A percentile compares a stretch with the other conserved stretches of the same genome.
Conservation (phyloP, 1,140 invertebrate species). For the Listronotus oregonensis region DNA sequence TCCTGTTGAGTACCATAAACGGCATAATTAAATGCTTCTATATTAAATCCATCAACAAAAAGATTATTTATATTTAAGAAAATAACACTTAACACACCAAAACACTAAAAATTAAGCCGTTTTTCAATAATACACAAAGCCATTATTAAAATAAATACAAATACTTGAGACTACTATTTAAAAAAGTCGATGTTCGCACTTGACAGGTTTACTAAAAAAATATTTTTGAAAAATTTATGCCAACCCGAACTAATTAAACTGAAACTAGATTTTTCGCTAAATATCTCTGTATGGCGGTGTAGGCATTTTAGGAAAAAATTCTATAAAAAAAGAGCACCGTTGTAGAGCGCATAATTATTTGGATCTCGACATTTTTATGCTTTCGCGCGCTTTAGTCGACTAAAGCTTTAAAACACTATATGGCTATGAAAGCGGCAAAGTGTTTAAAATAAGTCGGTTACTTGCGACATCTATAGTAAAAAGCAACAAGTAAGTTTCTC, state of each 20-base stretch:
- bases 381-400: constrained; percentile 35
- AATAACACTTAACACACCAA: constrained; percentile 15
- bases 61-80: constrained; percentile 5
- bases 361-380: constrained; percentile 27
- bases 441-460: constrained; percentile 8
- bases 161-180: too few species aligned
- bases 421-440: background rate
- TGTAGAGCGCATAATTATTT: constrained; percentile 14
- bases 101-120: background rate
- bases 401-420: constrained; percentile 13
- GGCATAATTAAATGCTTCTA: constrained; percentile 46
- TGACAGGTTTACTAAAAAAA: too few species aligned
- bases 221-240: too few species aligned
- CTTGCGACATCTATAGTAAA: background rate
- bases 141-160: background rate
- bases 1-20: constrained; percentile 38
- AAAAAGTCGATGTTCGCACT: too few species aligned
- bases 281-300: background rate
- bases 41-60: constrained; percentile 38
- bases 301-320: background rate
- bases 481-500: too few species aligned
- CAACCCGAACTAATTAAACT: background rate
- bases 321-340: constrained; percentile 17
- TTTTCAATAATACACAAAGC: background rate
- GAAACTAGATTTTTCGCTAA: background rate